Percentiles rank a stretch among this genome's conserved stretches.
Conservation (phyloP, 2,888 invertebrate genomes). For the Nephrotoma appendiculata region DNA sequence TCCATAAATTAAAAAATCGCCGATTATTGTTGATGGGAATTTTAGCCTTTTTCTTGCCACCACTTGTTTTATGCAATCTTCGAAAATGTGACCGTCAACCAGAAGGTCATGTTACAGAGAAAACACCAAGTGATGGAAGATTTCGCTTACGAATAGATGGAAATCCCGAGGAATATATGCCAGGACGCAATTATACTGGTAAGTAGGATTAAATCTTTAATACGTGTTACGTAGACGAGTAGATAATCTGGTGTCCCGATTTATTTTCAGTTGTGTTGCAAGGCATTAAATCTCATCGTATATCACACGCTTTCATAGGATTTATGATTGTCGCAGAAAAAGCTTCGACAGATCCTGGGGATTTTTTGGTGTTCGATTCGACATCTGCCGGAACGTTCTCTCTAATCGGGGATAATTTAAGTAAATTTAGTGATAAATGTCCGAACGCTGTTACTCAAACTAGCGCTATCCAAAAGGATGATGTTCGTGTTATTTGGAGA, state of each 20-base stretch:
- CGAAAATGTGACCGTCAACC: slow-evolving; percentile 34
- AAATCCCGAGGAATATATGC: slow-evolving; percentile 51
- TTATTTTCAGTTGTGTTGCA: slow-evolving; percentile 43
- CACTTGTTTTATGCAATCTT: neutral
- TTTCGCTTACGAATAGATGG: slow-evolving; percentile 53
- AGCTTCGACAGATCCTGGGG: slow-evolving; percentile 33
- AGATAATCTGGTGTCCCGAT: neutral
- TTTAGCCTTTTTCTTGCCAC: neutral
- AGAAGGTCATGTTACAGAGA: slow-evolving; percentile 32
- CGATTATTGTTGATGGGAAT: neutral
- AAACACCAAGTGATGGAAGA: slow-evolving; percentile 47
- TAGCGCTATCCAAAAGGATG: slow-evolving; percentile 60
- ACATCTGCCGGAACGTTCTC: slow-evolving; percentile 43
- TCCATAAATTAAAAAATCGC: neutral
- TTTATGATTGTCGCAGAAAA: slow-evolving; percentile 71
- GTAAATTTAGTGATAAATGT: slow-evolving; percentile 67
- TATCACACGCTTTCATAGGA: slow-evolving; percentile 56
- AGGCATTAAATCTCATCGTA: slow-evolving; percentile 45
- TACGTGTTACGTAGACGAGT: too few relatives aligned
- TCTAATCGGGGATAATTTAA: slow-evolving; percentile 56
- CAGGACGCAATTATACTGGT: slow-evolving; percentile 61
- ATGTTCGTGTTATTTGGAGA: slow-evolving; percentile 63
- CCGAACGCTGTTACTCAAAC: slow-evolving; percentile 70
- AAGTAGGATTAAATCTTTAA: slow-evolving; percentile 18
- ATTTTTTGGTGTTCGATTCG: slow-evolving; percentile 5